Percentiles rank a stretch among this genome's conserved stretches.
Conservation (phyloP, 2,888 invertebrate species). For the Dynastes tityus region DNA sequence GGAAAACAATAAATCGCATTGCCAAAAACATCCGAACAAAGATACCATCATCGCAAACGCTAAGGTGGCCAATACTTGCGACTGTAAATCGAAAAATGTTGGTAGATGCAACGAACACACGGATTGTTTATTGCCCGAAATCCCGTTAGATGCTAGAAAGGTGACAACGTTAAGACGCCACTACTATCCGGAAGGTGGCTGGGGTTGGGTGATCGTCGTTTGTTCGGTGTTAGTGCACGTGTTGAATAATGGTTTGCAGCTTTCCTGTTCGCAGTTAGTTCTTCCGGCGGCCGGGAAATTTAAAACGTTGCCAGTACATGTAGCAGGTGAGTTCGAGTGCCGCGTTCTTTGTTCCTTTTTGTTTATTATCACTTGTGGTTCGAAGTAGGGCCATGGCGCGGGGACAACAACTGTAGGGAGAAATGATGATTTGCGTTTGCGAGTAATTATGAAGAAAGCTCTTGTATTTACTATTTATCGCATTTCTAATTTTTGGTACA, state of each 20-base stretch:
- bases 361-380: not conserved
- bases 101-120: constrained; percentile 58
- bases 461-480: no score
- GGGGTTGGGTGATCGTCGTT: constrained; percentile 87
- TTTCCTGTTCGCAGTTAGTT: constrained; percentile 76
- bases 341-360: not conserved
- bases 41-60: constrained; percentile 27
- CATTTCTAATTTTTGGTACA: no score
- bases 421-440: no score
- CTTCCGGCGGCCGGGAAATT: constrained; percentile 76
- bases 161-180: constrained; percentile 74
- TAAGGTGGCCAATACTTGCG: constrained; percentile 39
- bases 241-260: constrained; percentile 83
- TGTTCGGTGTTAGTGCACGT: constrained; percentile 83
- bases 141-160: constrained; percentile 68
- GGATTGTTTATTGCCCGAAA: constrained; percentile 61
- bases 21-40: constrained; percentile 46
- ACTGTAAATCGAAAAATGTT: constrained; percentile 50
- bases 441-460: no score
- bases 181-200: constrained; percentile 90
- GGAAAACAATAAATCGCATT: constrained; percentile 56
- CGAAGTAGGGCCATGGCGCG: not conserved
- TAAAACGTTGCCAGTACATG: constrained; percentile 75
- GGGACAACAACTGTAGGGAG: no score
- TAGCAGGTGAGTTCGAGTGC: constrained; percentile 75